phyloP scores from a whole-genome alignment of 2,113 vertebrate species.

The Hyperopisus bebe region DNA sequence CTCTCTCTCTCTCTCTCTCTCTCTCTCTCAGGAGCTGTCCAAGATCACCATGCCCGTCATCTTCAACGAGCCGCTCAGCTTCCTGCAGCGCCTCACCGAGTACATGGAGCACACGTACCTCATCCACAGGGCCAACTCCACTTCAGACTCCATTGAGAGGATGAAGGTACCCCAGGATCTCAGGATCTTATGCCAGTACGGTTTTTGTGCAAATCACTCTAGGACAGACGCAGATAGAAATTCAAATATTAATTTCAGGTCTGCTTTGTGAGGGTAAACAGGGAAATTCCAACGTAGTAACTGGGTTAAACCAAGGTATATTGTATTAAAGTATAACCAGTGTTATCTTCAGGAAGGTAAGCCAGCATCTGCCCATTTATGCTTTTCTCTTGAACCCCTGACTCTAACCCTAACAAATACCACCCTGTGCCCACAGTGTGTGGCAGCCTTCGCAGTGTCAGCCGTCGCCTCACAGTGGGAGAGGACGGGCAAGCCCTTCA shows the following conservation, averaged over 20 bases:
- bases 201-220: not conserved
- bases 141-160: constrained; percentile 72
- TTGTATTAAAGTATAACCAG: not conserved
- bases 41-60: constrained; percentile 99
- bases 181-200: not conserved
- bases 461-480: constrained; percentile 98
- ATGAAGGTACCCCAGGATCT: constrained; percentile 79
- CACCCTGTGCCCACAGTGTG: constrained; percentile 61
- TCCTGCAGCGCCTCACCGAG: constrained; percentile 88
- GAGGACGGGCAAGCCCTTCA: constrained; percentile 94
- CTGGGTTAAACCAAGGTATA: not conserved
- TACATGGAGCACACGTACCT: constrained; percentile 98
- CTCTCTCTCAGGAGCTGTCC: constrained; percentile 75
- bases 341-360: not conserved
- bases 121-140: constrained; percentile 79
- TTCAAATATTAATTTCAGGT: not conserved
- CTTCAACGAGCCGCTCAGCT: constrained; percentile 96
- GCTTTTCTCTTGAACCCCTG: not conserved
- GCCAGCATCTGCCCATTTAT: not conserved
- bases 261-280: not conserved
- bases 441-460: constrained; percentile 92
- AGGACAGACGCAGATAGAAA: not conserved
- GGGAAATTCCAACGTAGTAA: not conserved
- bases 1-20: not conserved
- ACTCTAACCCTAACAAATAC: not conserved